phyloP scores from a whole-genome alignment of 2,113 vertebrate genomes.

The Labrus mixtus region DNA sequence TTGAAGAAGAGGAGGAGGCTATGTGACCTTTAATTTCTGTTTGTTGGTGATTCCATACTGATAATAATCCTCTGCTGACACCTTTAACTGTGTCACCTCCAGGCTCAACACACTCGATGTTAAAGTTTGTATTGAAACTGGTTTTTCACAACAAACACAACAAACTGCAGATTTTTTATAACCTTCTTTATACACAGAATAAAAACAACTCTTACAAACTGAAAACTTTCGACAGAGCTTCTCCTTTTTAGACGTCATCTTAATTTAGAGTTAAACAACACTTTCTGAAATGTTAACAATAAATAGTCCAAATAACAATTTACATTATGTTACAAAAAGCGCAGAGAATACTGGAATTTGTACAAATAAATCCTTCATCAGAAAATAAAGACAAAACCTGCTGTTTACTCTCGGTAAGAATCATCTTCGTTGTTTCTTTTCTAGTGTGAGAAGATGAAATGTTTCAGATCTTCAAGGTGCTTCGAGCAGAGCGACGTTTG shows the following conservation, averaged over 20 bases:
- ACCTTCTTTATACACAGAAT: slow-evolving; percentile 83
- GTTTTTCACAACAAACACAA: slow-evolving; percentile 24
- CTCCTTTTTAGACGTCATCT: slow-evolving; percentile 68
- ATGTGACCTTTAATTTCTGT: no score
- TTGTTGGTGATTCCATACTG: no score
- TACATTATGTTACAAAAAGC: slow-evolving; percentile 84
- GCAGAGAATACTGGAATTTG: slow-evolving; percentile 79
- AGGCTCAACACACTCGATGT: no score
- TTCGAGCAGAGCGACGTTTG: slow-evolving; percentile 20
- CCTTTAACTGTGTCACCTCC: no score
- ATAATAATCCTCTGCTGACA: no score
- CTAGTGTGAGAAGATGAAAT: slow-evolving; percentile 49
- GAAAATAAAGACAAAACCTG: slow-evolving; percentile 48
- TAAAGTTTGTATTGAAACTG: background rate
- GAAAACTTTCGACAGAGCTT: slow-evolving; percentile 73
- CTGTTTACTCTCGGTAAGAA: slow-evolving; percentile 32
- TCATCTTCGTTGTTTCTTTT: slow-evolving; percentile 26
- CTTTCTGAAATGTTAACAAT: slow-evolving; percentile 79
- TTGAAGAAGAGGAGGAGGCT: no score
- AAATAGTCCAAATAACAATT: slow-evolving; percentile 86
- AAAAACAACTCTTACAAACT: slow-evolving; percentile 83
- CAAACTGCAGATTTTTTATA: slow-evolving; percentile 45
- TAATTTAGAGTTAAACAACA: slow-evolving; percentile 79
- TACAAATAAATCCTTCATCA: slow-evolving; percentile 68
- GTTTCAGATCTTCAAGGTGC: slow-evolving; percentile 37